phyloP scores from a whole-genome alignment of 2,797 vertebrate species.

The Micropoecilia bifurca region DNA sequence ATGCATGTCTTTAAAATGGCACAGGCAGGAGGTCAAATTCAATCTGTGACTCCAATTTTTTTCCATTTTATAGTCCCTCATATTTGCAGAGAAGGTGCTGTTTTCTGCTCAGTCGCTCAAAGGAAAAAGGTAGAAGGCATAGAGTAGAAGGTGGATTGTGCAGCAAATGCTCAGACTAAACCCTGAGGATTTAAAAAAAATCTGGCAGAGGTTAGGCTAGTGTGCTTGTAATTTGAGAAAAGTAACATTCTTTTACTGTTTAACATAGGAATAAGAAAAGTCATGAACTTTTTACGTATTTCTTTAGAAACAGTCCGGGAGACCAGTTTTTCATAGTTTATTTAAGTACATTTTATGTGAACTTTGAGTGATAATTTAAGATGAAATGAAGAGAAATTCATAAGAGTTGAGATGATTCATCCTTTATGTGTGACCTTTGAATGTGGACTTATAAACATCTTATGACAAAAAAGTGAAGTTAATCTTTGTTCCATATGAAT shows the following conservation, averaged over 20 bases:
- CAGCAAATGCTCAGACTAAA: background rate
- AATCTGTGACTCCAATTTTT: background rate
- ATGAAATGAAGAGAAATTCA: constrained; percentile 40
- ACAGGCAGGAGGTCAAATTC: background rate
- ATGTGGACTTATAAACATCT: constrained; percentile 27
- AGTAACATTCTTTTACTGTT: background rate
- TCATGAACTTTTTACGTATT: background rate
- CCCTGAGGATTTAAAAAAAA: background rate
- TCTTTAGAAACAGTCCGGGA: background rate
- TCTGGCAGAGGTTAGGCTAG: background rate
- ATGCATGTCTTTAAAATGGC: constrained; percentile 2
- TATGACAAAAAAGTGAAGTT: constrained; percentile 25
- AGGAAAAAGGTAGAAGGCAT: background rate
- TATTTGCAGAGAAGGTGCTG: background rate
- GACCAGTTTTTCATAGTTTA: background rate
- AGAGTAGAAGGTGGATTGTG: constrained; percentile 1
- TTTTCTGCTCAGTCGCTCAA: background rate
- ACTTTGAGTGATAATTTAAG: constrained; percentile 7
- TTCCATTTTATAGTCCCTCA: background rate
- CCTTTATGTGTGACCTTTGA: constrained; percentile 25
- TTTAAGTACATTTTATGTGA: constrained; percentile 15
- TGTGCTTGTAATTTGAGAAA: background rate
- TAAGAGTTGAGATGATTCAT: constrained; percentile 31
- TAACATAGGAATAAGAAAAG: background rate
- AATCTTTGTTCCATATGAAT: constrained; percentile 37